These are phyloP conservation scores for Drosophila nannoptera DNA, from an alignment of 1,140 invertebrate species.

Conservation along the genomic window DNA sequence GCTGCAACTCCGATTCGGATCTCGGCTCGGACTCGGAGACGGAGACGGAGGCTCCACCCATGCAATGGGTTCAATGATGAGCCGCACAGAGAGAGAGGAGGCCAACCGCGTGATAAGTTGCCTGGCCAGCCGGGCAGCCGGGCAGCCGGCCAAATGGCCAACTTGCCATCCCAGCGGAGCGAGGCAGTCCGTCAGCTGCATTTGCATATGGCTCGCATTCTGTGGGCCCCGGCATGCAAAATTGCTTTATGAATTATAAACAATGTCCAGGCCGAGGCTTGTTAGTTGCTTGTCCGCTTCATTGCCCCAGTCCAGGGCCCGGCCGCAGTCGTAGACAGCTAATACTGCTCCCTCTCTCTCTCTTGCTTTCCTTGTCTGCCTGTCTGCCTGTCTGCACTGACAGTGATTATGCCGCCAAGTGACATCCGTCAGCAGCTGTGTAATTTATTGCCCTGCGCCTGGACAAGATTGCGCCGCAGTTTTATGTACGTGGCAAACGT, in stretches of 20 bases:
- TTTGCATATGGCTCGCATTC: slow-evolving; percentile 58
- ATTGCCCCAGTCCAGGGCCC: slow-evolving; percentile 8
- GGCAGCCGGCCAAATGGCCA: neutral
- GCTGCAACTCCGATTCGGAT: slow-evolving; percentile 18
- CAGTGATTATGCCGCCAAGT: slow-evolving; percentile 66
- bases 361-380: neutral
- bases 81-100: slow-evolving; percentile 23
- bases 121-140: neutral
- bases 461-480: slow-evolving; percentile 40
- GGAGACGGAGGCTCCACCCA: slow-evolving; percentile 27
- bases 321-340: neutral
- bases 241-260: slow-evolving; percentile 66
- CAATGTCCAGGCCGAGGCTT: slow-evolving; percentile 49
- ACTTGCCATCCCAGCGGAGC: neutral
- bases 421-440: slow-evolving; percentile 64
- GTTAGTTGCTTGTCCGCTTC: slow-evolving; percentile 50
- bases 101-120: slow-evolving; percentile 42
- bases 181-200: slow-evolving; percentile 41
- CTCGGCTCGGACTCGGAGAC: slow-evolving; percentile 14
- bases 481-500: slow-evolving; percentile 35
- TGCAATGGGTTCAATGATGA: slow-evolving; percentile 43
- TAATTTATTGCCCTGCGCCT: slow-evolving; percentile 54
- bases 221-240: slow-evolving; percentile 47
- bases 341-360: slow-evolving; percentile 1
- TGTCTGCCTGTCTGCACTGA: slow-evolving; percentile 37